Percentiles rank a stretch among this genome's conserved stretches.
Conservation (phyloP, 2,888 invertebrate species). For the Acanthopleura granulata region DNA sequence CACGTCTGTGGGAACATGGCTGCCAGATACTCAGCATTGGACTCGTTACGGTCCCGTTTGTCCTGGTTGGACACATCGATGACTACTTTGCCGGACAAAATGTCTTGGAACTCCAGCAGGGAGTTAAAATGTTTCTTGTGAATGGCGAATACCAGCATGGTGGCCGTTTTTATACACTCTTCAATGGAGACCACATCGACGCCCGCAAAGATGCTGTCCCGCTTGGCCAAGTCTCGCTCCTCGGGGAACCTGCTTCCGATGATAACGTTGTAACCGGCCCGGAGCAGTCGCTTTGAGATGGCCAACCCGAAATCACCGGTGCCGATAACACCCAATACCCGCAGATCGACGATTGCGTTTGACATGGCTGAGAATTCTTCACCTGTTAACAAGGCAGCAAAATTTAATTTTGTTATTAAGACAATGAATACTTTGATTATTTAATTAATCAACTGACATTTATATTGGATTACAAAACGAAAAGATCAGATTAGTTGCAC, state of each 20-base stretch:
- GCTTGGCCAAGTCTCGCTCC: slow-evolving; percentile 32
- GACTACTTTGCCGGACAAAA: slow-evolving; percentile 46
- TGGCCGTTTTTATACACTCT: slow-evolving; percentile 37
- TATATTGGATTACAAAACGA: too few relatives aligned
- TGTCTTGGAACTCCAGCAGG: slow-evolving; percentile 33
- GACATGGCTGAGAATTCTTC: background rate
- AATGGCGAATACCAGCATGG: slow-evolving; percentile 48
- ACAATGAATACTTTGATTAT: too few relatives aligned
- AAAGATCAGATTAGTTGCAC: too few relatives aligned
- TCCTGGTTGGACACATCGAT: slow-evolving; percentile 58
- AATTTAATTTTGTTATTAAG: too few relatives aligned
- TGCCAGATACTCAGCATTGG: slow-evolving; percentile 52
- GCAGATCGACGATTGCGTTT: slow-evolving; percentile 6
- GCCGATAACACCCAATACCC: slow-evolving; percentile 53
- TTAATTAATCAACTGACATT: too few relatives aligned
- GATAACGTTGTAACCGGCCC: slow-evolving; percentile 53
- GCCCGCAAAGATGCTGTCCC: slow-evolving; percentile 47
- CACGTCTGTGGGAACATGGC: slow-evolving; percentile 39
- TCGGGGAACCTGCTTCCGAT: slow-evolving; percentile 56
- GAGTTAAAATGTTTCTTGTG: slow-evolving; percentile 53
- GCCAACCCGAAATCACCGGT: slow-evolving; percentile 57
- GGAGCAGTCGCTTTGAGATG: slow-evolving; percentile 47
- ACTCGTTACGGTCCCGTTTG: slow-evolving; percentile 37
- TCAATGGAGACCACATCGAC: slow-evolving; percentile 39
- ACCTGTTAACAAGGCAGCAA: too few relatives aligned